Base-by-base conservation (phyloP, 1,140 invertebrate genomes). In the Trichonephila clavata region DNA sequence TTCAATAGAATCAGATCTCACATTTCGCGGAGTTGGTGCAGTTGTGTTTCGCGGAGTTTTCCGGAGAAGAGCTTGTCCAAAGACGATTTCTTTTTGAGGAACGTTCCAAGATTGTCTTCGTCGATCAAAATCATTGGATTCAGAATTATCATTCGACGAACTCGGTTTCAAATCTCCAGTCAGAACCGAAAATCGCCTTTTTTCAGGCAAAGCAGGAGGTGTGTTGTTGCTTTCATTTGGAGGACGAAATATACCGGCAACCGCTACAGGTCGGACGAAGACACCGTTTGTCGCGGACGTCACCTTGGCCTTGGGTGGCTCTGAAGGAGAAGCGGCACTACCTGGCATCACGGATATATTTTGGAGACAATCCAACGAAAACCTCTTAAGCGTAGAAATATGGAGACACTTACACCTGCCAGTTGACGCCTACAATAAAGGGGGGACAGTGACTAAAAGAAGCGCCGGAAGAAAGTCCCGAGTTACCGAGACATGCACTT, bases 401-500 rank as follows among this genome's bases (percentile, higher is more conserved):
- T 93, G 84, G 81, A 87, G 92, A 80, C 92, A 92, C 90, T 92
- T 92, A 92, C 90, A 93, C 92, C 92, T 93, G 92, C 84, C 92
- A 93, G 92, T 65, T 50, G 39, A 93, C 92, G 61, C 86, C 59
- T 63, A 63, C 60, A 87, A 61, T 21, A 87, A 39, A 61, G 86
- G 60, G 86, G 81, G 83, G 83, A 84, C 43, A 59, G 50, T 32
- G 83, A 77, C 71, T 77, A 77, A 77, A 77, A 77, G 71, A 27
- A 77, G 71, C 71, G 32, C 16, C 71, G 27, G 71, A 32, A 77
- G 71, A 32, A 18, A 32, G 27, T 20, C 32, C 71, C 27, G 27
- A 14, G 71, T 16, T 77, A 32, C 68, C 71, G 32, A 20, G 32
- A 77, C 71, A 77, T 27, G 71, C 71, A 77, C 71, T 77, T 77